These are phyloP conservation scores for Selenia dentaria DNA, from an alignment of 2,888 invertebrate genomes.

Conservation along the genomic window DNA sequence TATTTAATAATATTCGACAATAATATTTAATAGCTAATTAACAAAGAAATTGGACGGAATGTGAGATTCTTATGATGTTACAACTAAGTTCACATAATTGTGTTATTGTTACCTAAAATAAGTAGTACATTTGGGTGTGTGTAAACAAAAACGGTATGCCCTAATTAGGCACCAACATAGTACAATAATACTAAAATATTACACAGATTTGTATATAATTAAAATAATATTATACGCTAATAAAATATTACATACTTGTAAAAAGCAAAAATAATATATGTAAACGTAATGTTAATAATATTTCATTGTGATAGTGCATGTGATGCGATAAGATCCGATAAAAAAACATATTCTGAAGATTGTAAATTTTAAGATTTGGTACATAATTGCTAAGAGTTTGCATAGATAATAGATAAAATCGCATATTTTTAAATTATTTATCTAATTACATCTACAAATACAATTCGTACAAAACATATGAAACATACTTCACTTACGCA, in stretches of 20 bases:
- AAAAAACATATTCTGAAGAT: background rate
- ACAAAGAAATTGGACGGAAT: slow-evolving; percentile 84
- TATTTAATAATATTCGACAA: slow-evolving; percentile 72
- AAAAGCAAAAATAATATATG: slow-evolving; percentile 7
- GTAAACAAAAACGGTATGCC: slow-evolving; percentile 28
- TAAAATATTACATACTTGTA: slow-evolving; percentile 8
- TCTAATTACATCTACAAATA: slow-evolving; percentile 25
- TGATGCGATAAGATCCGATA: slow-evolving; percentile 8
- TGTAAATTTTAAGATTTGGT: background rate
- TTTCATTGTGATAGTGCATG: slow-evolving; percentile 17
- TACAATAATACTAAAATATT: slow-evolving; percentile 15
- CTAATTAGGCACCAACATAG: slow-evolving; percentile 20
- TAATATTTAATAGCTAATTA: slow-evolving; percentile 77
- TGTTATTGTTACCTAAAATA: slow-evolving; percentile 31
- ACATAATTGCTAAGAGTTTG: background rate
- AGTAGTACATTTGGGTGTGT: slow-evolving; percentile 29
- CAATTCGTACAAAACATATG: slow-evolving; percentile 37
- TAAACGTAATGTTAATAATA: background rate
- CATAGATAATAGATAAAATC: background rate
- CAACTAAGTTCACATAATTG: slow-evolving; percentile 44
- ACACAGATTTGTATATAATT: slow-evolving; percentile 3
- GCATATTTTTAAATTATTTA: slow-evolving; percentile 6
- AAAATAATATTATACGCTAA: slow-evolving; percentile 3
- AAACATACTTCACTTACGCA: slow-evolving; percentile 35
- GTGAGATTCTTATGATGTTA: slow-evolving; percentile 71